Evolutionary conservation across 37 sponge, comb jelly and placozoan genomes (phyloP), one percentile per base, ranked within the genome.

Genomic region (Sycon ciliatum): DNA sequence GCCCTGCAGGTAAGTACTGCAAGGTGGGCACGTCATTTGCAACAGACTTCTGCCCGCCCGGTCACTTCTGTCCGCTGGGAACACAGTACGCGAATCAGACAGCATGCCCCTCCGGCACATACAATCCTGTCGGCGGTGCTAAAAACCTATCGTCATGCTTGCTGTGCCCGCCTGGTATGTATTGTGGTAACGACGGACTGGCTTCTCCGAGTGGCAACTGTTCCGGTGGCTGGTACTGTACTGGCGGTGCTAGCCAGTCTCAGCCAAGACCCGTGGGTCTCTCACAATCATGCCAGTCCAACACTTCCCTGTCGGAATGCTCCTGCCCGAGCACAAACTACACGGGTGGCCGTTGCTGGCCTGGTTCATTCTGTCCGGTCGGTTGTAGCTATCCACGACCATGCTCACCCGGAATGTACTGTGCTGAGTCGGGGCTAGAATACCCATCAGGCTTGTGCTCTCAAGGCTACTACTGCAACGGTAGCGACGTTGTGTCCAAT

Each of bases 401-500:
- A 3, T 77, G 78, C 36, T 9, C 18, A 30, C 35, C 78, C 4
- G 78, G 78, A 28, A 29, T 26, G 31, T 77, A 73, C 30, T 77
- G 78, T 49, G 78, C 38, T 6, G 57, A 46, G 26, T 24, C 54
- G 4, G 78, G 69, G 9, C 36, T 77, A 4, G 68, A 56, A 11
- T 30, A 22, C 7, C 78, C 78, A 9, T 38, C 35, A 13, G 78
- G 70, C 2, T 23, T 68, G 28, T 77, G 78, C 67, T 23, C 30
- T 18, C 39, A 67, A 3, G 78, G 78, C 16, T 77, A 77, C 70
- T 77, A 77, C 32, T 77, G 78, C 27, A 67, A 56, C 9, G 22
- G 54, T 27, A 55, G 68, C 3, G 57, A 58, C 27, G 68, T 68
- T 37, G 63, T 52, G 34, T 11, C 72, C 4, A 77, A 52, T 39